Base-by-base conservation (phyloP, 2,113 vertebrate species). In the Indicator indicator region DNA sequence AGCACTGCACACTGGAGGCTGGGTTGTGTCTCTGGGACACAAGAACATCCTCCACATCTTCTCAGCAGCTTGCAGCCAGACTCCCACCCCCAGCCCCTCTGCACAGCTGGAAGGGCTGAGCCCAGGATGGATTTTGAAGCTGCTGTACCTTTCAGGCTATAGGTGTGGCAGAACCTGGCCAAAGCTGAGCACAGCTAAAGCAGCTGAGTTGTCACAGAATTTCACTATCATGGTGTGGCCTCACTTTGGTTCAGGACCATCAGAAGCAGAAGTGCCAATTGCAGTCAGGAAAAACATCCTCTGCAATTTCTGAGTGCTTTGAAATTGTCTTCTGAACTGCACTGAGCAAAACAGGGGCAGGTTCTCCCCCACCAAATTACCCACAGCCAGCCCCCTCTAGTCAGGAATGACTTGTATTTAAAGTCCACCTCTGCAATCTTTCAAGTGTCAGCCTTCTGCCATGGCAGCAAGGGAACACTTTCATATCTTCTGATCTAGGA, bases 391-490 rank as follows among this genome's bases (percentile, higher is more conserved):
- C 0, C 14, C 50, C 20, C 32, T 79, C 67, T 93, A 70, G 95
- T 67, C 54, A 91, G 62, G 90, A 94, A 23, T 56, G 50, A 81
- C 56, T 90, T 89, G 84, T 33, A 55, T 80, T 93, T 69, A 64
- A 62, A 91, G 70, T 75, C 63, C 42, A 65, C 16, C 30, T 56
- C 71, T 72, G 59, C 14, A 32, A 12, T 32, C 59, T 60, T 93
- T 87, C 83, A 82, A 84, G 67, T 65, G 33, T 50, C 59, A 26
- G 38, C 52, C 15, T 78, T 82, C 52, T 5, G 19, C 80, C 46
- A 58, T 21, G 24, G n/a, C 74, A 83, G 44, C 59, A 76, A 83
- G 60, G 72, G 46, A 84, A 48, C 28, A 36, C 6, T 87, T 62
- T 19, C 71, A 59, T 36, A 16, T 36, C 33, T 23, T 70, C 40